Conservation (phyloP, 2,113 vertebrate species). For the Triplophysa dalaica region DNA sequence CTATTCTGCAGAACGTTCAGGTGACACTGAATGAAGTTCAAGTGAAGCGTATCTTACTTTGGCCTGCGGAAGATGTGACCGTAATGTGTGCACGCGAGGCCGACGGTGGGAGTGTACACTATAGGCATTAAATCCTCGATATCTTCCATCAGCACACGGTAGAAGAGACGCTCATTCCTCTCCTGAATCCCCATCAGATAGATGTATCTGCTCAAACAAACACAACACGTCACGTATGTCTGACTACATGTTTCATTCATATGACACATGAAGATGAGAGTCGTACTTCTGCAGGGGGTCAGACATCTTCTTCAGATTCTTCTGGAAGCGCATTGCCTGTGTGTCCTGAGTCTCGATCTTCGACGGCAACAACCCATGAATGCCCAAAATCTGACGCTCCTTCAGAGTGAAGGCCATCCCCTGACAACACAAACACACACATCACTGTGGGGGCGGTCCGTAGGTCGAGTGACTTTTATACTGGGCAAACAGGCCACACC, state of each 20-base stretch:
- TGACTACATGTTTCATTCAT: too few relatives aligned
- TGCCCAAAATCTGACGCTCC: constrained; percentile 90
- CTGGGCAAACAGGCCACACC: not conserved
- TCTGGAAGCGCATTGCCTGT: constrained; percentile 93
- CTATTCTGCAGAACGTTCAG: too few relatives aligned
- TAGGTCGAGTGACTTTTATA: too few relatives aligned
- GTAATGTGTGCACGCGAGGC: constrained; percentile 94
- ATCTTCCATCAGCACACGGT: constrained; percentile 90
- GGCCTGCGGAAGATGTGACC: constrained; percentile 97
- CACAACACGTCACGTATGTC: not conserved
- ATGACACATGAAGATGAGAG: not conserved
- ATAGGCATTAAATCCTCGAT: constrained; percentile 94
- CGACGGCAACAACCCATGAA: constrained; percentile 92
- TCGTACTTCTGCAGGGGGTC: constrained; percentile 91
- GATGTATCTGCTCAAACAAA: constrained; percentile 81
- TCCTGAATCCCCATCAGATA: constrained; percentile 98
- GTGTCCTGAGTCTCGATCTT: constrained; percentile 96
- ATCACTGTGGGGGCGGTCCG: too few relatives aligned
- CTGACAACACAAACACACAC: constrained; percentile 54
- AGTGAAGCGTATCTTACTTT: constrained; percentile 77
- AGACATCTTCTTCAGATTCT: constrained; percentile 86
- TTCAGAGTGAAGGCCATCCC: constrained; percentile 94
- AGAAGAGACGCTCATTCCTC: constrained; percentile 94
- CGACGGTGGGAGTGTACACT: constrained; percentile 96
- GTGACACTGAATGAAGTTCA: too few relatives aligned